A percentile compares a stretch with the other conserved stretches of the same genome.
Evolutionary conservation across 2,797 vertebrate species (phyloP).

Genomic region (Dendrocincla tyrannina): DNA sequence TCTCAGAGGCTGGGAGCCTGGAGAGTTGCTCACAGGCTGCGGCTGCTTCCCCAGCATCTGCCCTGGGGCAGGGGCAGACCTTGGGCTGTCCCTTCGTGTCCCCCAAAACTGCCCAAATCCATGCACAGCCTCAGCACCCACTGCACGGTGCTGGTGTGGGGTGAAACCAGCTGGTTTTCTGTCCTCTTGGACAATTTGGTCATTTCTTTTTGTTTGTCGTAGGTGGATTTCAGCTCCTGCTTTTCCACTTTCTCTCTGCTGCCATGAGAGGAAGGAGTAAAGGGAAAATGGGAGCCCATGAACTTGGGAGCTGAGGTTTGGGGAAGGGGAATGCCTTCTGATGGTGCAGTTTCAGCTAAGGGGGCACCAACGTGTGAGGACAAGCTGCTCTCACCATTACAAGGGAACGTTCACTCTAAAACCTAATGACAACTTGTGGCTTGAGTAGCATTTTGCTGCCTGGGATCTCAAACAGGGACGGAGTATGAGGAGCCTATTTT

Average conservation of each 20-base stretch:
- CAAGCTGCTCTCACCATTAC: not conserved
- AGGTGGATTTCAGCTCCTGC: not conserved
- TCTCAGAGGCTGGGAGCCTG: conserved; percentile 1
- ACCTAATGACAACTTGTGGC: not conserved
- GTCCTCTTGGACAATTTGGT: fast-evolving
- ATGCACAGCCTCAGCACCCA: fast-evolving
- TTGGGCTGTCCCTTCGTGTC: not conserved
- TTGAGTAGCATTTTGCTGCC: not conserved
- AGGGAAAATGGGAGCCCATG: fast-evolving
- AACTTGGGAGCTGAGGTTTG: not conserved
- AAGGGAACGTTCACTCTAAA: not conserved
- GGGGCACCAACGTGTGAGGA: not conserved
- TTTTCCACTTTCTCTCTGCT: not conserved
- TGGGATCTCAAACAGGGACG: not conserved
- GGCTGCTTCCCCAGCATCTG: not conserved
- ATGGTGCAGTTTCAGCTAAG: not conserved
- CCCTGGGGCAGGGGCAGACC: not conserved
- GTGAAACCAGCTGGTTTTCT: not conserved
- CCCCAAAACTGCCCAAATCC: not conserved
- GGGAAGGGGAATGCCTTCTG: not conserved
- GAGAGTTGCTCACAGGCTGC: not conserved
- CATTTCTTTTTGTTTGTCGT: not conserved
- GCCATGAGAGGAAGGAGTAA: fast-evolving
- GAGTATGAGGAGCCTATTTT: not conserved
- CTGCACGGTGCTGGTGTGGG: fast-evolving